Evolutionary conservation across 2,113 vertebrate genomes (phyloP), one percentile per base, ranked within the genome.

Genomic region (Leptobrachium leishanense): DNA sequence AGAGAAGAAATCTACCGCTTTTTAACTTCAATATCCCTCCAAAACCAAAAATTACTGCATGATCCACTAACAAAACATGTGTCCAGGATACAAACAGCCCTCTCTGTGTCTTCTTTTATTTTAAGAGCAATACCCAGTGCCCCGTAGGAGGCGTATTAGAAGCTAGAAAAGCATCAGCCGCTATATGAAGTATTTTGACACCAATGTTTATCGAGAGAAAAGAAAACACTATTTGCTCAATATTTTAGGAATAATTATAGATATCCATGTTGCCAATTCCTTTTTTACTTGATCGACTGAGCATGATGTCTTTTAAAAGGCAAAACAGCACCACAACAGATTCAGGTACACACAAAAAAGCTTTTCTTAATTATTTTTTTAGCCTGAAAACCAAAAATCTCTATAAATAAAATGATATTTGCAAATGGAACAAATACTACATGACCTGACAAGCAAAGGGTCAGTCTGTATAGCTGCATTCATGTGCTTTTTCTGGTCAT

Each of bases 131-230:
- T 71, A 43, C 76, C 55, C 43, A 40, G 57, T 69, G 50, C 40
- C 43, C 11, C 42, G 12, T 59, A 42, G 31, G 62, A 78, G 57
- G 11, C 50, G 62, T 40, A 72, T n/a, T 70, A 67, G n/a, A 71
- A 63, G 41, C 63, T 20, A 77, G 67, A 46, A 77, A 50, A 44
- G 44, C 44, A 53, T 70, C 41, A 12, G 7, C 44, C 39, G 70
- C 41, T 53, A 64, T 20, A 78, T 50, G 6, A 44, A 77, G 12
- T 67, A 12, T 64, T 62, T 68, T 31, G 43, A 50, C 11, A 46
- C 68, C 46, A 42, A 5, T 70, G 3, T 64, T 70, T 78, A 71
- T 65, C 53, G 76, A 53, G 53, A 78, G 76, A 57, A 43, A 77
- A 68, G 68, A 59, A 69, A 63, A 9, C 44, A 42, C 74, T 42